Percentiles rank a stretch among this genome's conserved stretches.
Evolutionary conservation across 2,888 invertebrate genomes (phyloP).

Genomic region (Ariolimax columbianus): DNA sequence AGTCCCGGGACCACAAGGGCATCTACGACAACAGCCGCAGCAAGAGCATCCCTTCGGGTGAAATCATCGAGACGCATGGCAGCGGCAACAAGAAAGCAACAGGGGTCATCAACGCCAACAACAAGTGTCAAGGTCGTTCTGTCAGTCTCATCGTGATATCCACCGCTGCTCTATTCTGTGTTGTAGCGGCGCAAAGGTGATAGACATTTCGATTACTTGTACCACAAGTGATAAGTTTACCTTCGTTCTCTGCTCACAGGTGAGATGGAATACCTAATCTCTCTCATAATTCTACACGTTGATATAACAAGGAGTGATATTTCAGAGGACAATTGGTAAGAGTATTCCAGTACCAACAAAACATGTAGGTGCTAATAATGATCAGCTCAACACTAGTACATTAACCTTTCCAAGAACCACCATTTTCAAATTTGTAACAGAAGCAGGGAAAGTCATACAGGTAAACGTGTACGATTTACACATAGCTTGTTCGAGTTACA

Average conservation of each 20-base stretch:
- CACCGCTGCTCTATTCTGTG: background rate
- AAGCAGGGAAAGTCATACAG: too few species aligned
- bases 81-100: slow-evolving; percentile 18
- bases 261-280: background rate
- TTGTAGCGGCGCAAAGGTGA: slow-evolving; percentile 25
- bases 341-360: background rate
- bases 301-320: background rate
- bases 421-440: too few species aligned
- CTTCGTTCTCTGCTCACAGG: slow-evolving; percentile 3
- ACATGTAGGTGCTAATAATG: background rate
- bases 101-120: slow-evolving; percentile 37
- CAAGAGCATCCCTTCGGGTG: slow-evolving; percentile 17
- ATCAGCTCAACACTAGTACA: background rate
- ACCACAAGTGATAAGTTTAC: slow-evolving; percentile 15
- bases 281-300: background rate
- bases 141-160: background rate
- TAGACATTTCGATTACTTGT: background rate
- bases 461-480: too few species aligned
- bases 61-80: slow-evolving; percentile 38
- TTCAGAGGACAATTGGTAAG: background rate
- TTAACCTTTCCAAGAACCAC: background rate
- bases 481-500: too few species aligned
- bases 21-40: slow-evolving; percentile 33
- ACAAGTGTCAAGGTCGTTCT: background rate
- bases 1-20: slow-evolving; percentile 38